Conservation (phyloP, 2,113 vertebrate genomes). For the Pipra filicauda region DNA sequence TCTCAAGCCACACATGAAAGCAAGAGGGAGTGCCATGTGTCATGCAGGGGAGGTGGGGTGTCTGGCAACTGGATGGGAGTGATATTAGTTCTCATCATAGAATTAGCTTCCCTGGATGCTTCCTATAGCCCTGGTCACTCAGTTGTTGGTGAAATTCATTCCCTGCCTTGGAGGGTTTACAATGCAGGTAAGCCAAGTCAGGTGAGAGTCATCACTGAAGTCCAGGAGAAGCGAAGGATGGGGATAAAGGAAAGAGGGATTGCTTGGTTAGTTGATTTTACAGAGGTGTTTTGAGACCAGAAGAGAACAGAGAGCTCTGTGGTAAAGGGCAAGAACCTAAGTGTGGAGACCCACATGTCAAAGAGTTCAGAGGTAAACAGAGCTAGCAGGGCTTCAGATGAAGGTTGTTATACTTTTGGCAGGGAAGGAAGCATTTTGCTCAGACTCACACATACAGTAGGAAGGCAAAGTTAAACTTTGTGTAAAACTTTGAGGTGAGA, state of each 20-base stretch:
- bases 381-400: not conserved
- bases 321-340: not conserved
- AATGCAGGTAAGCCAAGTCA: not conserved
- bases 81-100: not conserved
- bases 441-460: not conserved
- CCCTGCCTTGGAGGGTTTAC: not conserved
- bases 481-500: not conserved
- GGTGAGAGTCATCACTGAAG: not conserved
- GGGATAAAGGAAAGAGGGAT: not conserved
- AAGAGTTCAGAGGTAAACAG: not conserved
- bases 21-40: not conserved
- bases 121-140: not conserved
- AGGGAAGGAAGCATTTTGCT: not conserved
- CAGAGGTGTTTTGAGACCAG: not conserved
- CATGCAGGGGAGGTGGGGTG: not conserved
- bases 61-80: not conserved
- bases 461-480: not conserved
- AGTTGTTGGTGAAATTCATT: not conserved
- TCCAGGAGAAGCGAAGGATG: not conserved
- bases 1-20: not conserved
- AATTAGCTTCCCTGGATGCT: not conserved
- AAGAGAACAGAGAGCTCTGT: not conserved
- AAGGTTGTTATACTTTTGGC: not conserved
- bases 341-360: not conserved
- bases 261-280: not conserved